Percentiles rank a stretch among this genome's conserved stretches.
Conservation (phyloP, 1,140 invertebrate species). For the Aphelinus certus region DNA sequence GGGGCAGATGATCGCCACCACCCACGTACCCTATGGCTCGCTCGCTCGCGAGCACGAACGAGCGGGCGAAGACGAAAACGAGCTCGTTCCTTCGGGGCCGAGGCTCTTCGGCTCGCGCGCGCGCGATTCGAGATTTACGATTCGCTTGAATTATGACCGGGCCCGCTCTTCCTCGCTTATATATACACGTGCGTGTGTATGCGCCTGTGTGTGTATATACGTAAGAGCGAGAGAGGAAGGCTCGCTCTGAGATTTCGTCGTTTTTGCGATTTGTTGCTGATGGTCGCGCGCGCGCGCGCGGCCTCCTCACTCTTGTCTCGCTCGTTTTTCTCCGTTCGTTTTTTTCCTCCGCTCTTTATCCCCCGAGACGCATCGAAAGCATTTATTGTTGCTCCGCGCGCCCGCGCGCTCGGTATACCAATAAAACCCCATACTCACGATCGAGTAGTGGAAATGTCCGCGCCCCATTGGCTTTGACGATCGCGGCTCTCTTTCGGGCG, state of each 20-base stretch:
- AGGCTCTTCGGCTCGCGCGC: conserved; percentile 37
- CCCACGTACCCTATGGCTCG: conserved; percentile 49
- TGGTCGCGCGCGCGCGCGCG: neutral
- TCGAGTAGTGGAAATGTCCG: neutral
- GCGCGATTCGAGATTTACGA: conserved; percentile 60
- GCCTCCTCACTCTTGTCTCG: neutral
- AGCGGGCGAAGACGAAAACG: conserved; percentile 21
- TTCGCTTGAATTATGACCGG: conserved; percentile 61
- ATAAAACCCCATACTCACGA: neutral
- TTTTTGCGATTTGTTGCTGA: conserved; percentile 26
- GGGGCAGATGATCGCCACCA: conserved; percentile 58
- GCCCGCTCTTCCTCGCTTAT: conserved; percentile 7
- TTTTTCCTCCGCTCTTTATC: neutral
- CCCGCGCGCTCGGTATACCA: too few relatives aligned
- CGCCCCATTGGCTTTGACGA: neutral
- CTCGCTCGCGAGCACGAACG: neutral
- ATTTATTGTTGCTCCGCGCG: neutral
- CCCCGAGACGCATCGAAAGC: neutral
- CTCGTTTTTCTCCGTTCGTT: neutral
- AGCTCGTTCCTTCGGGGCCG: conserved; percentile 18
- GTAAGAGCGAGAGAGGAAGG: neutral
- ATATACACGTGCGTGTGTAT: neutral
- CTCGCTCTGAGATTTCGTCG: conserved; percentile 12
- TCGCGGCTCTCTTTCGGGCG: neutral
- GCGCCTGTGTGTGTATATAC: neutral